A percentile compares a stretch with the other conserved stretches of the same genome.
These are phyloP conservation scores for Nestor notabilis DNA, from an alignment of 2,113 vertebrate species.

Conservation along the genomic window DNA sequence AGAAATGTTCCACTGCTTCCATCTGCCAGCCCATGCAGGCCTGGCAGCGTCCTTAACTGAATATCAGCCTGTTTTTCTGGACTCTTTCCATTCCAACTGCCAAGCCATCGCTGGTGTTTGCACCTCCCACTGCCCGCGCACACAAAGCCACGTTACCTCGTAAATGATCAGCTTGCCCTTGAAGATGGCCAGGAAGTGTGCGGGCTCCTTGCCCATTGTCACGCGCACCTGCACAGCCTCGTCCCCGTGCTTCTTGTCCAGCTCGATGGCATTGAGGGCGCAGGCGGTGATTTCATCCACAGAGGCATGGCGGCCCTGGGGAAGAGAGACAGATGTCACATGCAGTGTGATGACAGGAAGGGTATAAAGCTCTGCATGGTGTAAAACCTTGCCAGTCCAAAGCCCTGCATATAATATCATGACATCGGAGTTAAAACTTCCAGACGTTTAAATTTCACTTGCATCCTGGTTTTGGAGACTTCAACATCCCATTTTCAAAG, in stretches of 20 bases:
- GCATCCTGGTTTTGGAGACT: not conserved
- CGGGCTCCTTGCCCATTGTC: constrained; percentile 90
- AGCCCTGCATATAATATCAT: fast-evolving
- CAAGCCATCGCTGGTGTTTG: fast-evolving
- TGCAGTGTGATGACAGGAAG: fast-evolving
- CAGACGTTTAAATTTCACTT: not conserved
- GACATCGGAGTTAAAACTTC: not conserved
- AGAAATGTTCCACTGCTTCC: not conserved
- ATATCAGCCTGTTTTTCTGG: not conserved
- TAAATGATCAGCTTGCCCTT: constrained; percentile 87
- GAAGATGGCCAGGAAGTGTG: constrained; percentile 90
- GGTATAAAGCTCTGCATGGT: not conserved
- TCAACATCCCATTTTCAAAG: not conserved
- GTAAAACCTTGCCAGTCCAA: not conserved
- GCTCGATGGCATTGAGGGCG: constrained; percentile 83
- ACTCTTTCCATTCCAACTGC: not conserved
- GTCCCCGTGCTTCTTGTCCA: constrained; percentile 83
- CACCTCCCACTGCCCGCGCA: not conserved
- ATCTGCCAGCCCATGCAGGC: not conserved
- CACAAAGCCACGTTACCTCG: constrained; percentile 69
- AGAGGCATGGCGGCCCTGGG: constrained; percentile 86
- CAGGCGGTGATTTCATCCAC: constrained; percentile 86
- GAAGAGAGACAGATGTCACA: not conserved
- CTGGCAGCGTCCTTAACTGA: not conserved
- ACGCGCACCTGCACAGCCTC: constrained; percentile 89